Base-by-base conservation (phyloP, 2,888 invertebrate species). In the Lysandra coridon region DNA sequence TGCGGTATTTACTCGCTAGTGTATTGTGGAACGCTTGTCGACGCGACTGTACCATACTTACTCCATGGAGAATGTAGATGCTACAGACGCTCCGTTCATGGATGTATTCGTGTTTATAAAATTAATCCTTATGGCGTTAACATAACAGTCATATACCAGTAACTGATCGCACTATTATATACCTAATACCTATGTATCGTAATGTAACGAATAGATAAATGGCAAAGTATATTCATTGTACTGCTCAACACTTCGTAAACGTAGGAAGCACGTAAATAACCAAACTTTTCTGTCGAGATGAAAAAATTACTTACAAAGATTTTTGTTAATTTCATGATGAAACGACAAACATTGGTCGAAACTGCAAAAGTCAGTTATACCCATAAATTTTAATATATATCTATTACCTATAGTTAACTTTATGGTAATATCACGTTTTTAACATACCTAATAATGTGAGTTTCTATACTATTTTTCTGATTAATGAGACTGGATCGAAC, bases 11-110 rank as follows among this genome's bases (percentile, higher is more conserved):
- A 69, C 33, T 69, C 33, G 69, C 69, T 5, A 69, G 33, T 69
- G 69, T 69, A 69, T 69, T 69, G 69, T 69, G 2, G 37, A 69
- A 37, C 69, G 37, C 69, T 69, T 69, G 69, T 69, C 69, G 69
- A 69, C 69, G 69, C 69, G 14, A 69, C 33, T 69, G 69, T 69
- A 14, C 69, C 33, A 5, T 23, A 64, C 69, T 69, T 33, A 33
- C 33, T 69, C 14, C 30, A 6, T 69, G 33, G 4, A 33, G 14
- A 64, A 64, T 64, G 30, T 64, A 64, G 64, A 64, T 62, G n/a
- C 2, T 49, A 49, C 23, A 62, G 57, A 57, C 17, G 57, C 17
- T 57, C 57, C 57, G 4, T 57, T 57, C 17, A 57, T 57, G 17
- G 0, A 14, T 17, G 3, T 53, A 14, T 53, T 0, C 17, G 57